Percentiles rank a stretch among this genome's conserved stretches.
These are phyloP conservation scores for Natator depressus DNA, from an alignment of 2,113 vertebrate genomes.

Conservation along the genomic window DNA sequence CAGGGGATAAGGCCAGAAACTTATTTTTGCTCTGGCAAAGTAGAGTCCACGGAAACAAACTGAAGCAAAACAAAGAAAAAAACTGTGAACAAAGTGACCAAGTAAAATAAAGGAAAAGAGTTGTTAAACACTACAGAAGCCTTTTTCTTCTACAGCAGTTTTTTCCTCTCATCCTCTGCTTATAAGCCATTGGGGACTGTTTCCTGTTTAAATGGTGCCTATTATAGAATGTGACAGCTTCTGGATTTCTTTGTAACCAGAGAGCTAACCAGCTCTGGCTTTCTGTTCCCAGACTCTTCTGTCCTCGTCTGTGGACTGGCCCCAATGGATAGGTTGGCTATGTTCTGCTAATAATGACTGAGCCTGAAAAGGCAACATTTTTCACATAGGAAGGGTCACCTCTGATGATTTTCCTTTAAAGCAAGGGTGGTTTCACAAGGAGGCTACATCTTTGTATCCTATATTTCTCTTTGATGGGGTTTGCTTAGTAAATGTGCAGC, in stretches of 20 bases:
- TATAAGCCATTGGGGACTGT: neutral
- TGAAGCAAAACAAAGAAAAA: neutral
- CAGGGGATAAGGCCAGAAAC: neutral
- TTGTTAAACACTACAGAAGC: neutral
- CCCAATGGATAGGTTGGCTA: neutral
- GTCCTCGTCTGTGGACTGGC: neutral
- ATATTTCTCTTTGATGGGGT: neutral
- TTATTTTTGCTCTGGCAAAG: neutral
- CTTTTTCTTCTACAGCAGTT: neutral
- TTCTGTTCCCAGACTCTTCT: neutral
- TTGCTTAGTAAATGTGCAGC: too few relatives aligned
- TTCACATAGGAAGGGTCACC: neutral
- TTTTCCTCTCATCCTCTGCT: neutral
- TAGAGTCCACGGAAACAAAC: neutral
- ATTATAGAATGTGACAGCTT: neutral
- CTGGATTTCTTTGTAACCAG: neutral
- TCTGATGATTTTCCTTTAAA: conserved; percentile 1
- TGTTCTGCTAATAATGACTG: neutral
- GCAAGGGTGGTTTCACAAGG: neutral
- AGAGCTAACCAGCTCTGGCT: neutral
- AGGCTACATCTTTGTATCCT: neutral
- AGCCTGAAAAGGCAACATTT: neutral
- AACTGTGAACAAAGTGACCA: neutral
- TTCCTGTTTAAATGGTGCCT: neutral
- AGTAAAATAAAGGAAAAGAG: neutral